Percentiles rank a stretch among this genome's conserved stretches.
Conservation (phyloP, 35 echinoderm and acorn worm species). For the Hemicentrotus pulcherrimus region DNA sequence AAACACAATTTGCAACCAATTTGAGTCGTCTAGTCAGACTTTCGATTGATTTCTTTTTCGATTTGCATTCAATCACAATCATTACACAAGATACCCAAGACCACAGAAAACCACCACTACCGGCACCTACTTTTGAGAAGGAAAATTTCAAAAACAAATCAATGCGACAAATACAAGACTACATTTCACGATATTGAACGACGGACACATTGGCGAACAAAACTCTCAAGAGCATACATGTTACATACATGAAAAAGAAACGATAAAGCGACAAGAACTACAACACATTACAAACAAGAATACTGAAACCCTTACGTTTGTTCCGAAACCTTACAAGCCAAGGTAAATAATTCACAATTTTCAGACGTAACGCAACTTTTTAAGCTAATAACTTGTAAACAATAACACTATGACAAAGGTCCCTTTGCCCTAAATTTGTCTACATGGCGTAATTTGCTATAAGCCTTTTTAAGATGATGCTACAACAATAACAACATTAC, state of each 20-base stretch:
- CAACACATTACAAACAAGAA: not conserved
- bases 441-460: not conserved
- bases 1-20: no score
- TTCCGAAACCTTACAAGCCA: not conserved
- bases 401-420: not conserved
- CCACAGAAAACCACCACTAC: not conserved
- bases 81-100: not conserved
- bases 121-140: not conserved
- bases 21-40: no score
- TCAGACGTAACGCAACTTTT: not conserved
- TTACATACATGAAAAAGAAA: not conserved
- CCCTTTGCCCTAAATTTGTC: not conserved
- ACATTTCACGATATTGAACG: not conserved
- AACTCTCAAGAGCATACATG: not conserved
- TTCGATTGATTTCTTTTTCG: no score
- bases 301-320: not conserved
- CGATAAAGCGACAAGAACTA: not conserved
- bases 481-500: not conserved
- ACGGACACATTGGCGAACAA: not conserved
- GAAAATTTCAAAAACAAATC: not conserved
- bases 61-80: no score
- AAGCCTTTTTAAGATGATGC: not conserved
- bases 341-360: not conserved
- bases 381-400: not conserved
- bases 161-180: not conserved